A percentile compares a stretch with the other conserved stretches of the same genome.
Evolutionary conservation across 2,113 vertebrate genomes (phyloP).

Genomic region (Odontesthes bonariensis): DNA sequence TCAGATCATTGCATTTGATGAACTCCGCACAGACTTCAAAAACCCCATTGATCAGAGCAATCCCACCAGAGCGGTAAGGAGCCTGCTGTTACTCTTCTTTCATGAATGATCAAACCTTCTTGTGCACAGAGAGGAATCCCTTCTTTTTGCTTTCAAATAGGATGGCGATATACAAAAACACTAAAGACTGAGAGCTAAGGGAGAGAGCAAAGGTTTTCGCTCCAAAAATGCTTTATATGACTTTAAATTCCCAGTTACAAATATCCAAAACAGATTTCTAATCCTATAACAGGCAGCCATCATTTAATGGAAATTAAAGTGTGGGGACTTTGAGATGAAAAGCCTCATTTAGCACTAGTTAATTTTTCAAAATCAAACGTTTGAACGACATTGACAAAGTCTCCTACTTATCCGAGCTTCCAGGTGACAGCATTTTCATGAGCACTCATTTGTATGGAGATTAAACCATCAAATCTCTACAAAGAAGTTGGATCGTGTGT

Average conservation of each 20-base stretch:
- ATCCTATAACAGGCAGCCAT: background rate
- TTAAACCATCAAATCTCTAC: constrained; percentile 40
- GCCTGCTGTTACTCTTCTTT: constrained; percentile 45
- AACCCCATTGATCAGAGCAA: constrained; percentile 98
- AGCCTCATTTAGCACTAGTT: background rate
- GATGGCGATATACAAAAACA: constrained; percentile 9
- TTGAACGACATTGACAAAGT: constrained; percentile 12
- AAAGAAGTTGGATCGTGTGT: constrained; percentile 10
- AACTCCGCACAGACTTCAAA: constrained; percentile 97
- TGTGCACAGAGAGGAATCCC: constrained; percentile 30
- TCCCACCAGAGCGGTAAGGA: constrained; percentile 94
- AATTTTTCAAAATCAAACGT: constrained; percentile 39
- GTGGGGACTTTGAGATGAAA: background rate
- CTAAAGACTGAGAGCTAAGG: background rate
- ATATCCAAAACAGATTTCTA: background rate
- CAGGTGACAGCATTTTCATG: constrained; percentile 26
- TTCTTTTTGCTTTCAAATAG: constrained; percentile 11
- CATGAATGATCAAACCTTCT: constrained; percentile 42
- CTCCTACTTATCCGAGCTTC: constrained; percentile 20
- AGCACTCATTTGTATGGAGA: constrained; percentile 58
- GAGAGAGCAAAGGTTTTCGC: background rate
- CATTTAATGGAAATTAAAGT: background rate
- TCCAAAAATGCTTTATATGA: background rate
- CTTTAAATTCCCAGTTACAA: background rate
- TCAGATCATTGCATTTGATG: constrained; percentile 98